Base-by-base conservation (phyloP, 2,888 invertebrate genomes). In the Athalia circularis region DNA sequence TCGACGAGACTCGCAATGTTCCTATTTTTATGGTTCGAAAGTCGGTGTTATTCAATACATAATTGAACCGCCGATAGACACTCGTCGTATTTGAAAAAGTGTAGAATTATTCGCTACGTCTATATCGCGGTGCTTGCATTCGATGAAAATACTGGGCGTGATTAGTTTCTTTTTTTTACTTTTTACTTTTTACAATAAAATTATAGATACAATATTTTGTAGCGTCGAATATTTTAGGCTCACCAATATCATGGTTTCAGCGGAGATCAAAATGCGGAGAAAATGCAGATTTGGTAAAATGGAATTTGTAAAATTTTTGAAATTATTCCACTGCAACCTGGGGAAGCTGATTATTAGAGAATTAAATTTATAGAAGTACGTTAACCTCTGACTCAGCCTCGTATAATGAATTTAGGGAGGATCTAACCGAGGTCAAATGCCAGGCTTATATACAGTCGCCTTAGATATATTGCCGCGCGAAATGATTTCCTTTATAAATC, bases 401-500 rank as follows among this genome's bases (percentile, higher is more conserved):
- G 72, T 75, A 29, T 29, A 75, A 75, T 75, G 75, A 75, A 75
- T 75, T 75, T 75, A 61, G 75, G 75, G 7, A 45, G 59, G 75
- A 75, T 75, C 57, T 62, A 75, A 75, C 50, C 62, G 75, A 64
- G 64, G 62, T 64, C 75, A 64, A 75, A 75, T 75, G 43, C 75
- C 75, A 29, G 62, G 61, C 62, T 75, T 75, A 75, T 75, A 72
- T 43, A 62, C 50, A 75, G 75, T 75, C 61, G 15, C 62, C 15
- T 9, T 29, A 75, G 15, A 62, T 75, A 88, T 87, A 88, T 88
- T 86, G 86, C 88, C 77, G 77, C 81, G 82, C 83, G 84, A 86
- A 88, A 88, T 88, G 87, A 88, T 88, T 88, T 86, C 87, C 88
- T 86, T 88, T 88, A 88, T 88, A 88, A 88, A 88, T 88, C 88